Conservation (phyloP, 1,140 invertebrate species). For the Aradophagus sp. region DNA sequence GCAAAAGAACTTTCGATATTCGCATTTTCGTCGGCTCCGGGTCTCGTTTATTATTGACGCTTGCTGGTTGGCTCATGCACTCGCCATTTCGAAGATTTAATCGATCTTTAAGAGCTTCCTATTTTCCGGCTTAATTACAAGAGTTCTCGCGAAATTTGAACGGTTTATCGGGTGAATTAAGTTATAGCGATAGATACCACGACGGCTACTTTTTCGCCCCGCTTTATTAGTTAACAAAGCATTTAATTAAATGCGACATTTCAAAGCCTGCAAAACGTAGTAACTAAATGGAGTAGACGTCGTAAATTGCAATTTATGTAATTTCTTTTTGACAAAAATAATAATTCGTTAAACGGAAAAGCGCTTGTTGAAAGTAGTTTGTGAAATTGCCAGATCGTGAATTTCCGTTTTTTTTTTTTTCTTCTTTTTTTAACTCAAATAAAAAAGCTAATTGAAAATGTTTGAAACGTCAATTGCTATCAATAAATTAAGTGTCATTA, state of each 20-base stretch:
- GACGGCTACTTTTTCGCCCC: neutral
- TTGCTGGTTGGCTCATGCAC: conserved; percentile 6
- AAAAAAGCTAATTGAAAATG: too few species aligned
- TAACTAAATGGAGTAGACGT: too few species aligned
- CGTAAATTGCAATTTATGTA: too few species aligned
- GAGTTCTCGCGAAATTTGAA: conserved; percentile 7
- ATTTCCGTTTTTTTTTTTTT: too few species aligned
- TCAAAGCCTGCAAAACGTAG: too few species aligned
- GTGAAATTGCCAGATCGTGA: too few species aligned
- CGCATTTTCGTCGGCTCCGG: neutral
- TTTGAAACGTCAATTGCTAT: too few species aligned
- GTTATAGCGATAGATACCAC: neutral
- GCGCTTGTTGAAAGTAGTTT: too few species aligned
- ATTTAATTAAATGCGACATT: too few species aligned
- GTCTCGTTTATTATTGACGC: conserved; percentile 21
- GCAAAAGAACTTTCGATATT: conserved; percentile 9
- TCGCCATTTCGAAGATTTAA: conserved; percentile 10
- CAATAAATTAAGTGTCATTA: neutral
- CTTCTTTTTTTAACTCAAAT: too few species aligned
- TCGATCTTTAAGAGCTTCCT: conserved; percentile 17
- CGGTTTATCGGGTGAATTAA: neutral
- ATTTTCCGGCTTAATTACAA: conserved; percentile 12
- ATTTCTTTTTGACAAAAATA: too few species aligned
- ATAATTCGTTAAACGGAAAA: too few species aligned
- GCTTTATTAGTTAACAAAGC: neutral